These are phyloP conservation scores for Ooceraea biroi DNA, from an alignment of 1,140 invertebrate genomes.

Conservation along the genomic window DNA sequence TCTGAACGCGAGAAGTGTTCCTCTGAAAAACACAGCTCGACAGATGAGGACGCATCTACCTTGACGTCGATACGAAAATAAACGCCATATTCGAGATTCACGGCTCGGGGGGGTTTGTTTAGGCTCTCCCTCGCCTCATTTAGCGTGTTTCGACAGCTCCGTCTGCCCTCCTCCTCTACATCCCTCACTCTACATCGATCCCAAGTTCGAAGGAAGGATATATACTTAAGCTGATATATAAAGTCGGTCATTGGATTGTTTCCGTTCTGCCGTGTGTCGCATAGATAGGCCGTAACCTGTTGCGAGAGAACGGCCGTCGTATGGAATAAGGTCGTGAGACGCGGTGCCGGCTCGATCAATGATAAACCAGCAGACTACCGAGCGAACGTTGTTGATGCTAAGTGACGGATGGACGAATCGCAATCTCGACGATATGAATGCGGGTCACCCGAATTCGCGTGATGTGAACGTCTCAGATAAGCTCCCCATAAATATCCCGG, in stretches of 20 bases:
- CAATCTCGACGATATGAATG: background rate
- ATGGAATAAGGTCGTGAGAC: background rate
- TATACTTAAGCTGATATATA: too few relatives aligned
- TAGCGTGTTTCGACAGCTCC: too few relatives aligned
- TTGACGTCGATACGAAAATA: constrained; percentile 14
- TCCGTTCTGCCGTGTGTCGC: background rate
- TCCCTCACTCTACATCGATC: background rate
- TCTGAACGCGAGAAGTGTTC: too few relatives aligned
- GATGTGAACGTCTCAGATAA: background rate
- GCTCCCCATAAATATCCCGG: constrained; percentile 28
- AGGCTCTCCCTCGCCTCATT: too few relatives aligned
- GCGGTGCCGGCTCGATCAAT: constrained; percentile 29
- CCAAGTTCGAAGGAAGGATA: background rate
- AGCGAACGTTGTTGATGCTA: too few relatives aligned
- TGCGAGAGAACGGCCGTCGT: background rate
- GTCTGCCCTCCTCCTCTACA: background rate
- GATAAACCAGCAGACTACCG: constrained; percentile 12
- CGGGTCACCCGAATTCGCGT: background rate
- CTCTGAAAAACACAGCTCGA: background rate
- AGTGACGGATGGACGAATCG: constrained; percentile 14
- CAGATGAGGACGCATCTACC: background rate
- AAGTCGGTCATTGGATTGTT: constrained; percentile 18
- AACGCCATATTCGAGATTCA: background rate
- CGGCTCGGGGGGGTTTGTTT: background rate
- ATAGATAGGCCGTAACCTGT: constrained; percentile 27